Conservation (phyloP, 1,140 invertebrate genomes). For the Aphelinus atriplicis region DNA sequence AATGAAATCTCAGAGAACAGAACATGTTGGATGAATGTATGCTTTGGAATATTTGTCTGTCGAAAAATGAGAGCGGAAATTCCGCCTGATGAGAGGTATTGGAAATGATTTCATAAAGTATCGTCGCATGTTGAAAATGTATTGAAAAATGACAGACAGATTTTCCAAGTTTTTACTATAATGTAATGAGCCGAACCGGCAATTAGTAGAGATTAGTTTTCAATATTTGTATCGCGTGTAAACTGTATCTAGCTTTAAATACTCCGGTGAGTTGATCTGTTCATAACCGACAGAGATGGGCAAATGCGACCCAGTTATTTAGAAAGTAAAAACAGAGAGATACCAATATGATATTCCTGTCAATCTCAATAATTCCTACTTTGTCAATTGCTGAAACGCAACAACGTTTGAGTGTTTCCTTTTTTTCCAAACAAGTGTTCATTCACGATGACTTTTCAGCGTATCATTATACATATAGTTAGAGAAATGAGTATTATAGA, state of each 20-base stretch:
- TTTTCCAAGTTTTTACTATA: neutral
- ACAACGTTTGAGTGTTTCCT: constrained; percentile 10
- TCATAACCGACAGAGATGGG: neutral
- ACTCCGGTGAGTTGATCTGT: neutral
- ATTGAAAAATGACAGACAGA: neutral
- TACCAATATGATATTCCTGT: constrained; percentile 28
- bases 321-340: constrained; percentile 1
- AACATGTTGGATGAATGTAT: constrained; percentile 14
- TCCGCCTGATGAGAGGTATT: too few relatives aligned
- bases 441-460: neutral
- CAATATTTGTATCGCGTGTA: neutral
- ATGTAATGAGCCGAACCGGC: constrained; percentile 4
- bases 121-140: neutral
- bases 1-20: constrained; percentile 13
- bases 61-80: neutral
- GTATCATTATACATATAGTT: constrained; percentile 2
- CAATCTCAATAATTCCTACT: constrained; percentile 35
- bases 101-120: too few relatives aligned
- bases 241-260: constrained; percentile 7
- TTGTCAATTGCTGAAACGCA: constrained; percentile 33
- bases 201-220: constrained; percentile 11
- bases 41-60: neutral
- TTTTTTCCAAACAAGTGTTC: constrained; percentile 12
- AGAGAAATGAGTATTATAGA: constrained; percentile 25
- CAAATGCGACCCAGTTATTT: neutral